These are phyloP conservation scores for Sebastes itinus DNA, from an alignment of 2,797 vertebrate species.

Conservation along the genomic window DNA sequence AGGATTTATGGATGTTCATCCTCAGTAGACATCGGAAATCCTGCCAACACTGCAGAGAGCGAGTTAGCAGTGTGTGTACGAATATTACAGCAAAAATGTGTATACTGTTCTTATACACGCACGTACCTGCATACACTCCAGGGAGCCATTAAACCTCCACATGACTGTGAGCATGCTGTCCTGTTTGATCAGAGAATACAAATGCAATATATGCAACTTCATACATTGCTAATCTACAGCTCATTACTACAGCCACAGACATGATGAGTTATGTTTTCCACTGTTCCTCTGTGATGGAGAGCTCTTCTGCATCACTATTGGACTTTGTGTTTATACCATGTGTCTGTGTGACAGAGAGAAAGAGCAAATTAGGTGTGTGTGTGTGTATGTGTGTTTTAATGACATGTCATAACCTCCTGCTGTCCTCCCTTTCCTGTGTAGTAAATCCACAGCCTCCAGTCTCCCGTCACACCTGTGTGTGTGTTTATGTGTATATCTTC, in stretches of 20 bases:
- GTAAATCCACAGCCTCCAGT: slow-evolving; percentile 56
- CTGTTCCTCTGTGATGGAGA: background rate
- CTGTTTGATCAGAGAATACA: background rate
- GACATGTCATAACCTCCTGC: slow-evolving; percentile 50
- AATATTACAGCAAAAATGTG: background rate
- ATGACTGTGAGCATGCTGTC: background rate
- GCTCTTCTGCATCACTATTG: background rate
- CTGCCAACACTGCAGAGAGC: background rate
- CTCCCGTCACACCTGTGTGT: slow-evolving; percentile 43
- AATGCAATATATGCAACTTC: background rate
- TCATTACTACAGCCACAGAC: background rate
- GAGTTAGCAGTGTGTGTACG: background rate
- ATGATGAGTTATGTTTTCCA: background rate
- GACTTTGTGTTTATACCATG: background rate
- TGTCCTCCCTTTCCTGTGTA: slow-evolving; percentile 50
- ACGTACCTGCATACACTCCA: background rate
- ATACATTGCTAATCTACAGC: background rate
- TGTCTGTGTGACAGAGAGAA: background rate
- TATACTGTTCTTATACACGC: background rate
- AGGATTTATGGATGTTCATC: background rate
- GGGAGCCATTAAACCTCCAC: background rate
- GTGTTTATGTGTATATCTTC: slow-evolving; percentile 2
- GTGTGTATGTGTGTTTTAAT: slow-evolving; percentile 38
- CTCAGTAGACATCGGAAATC: background rate
- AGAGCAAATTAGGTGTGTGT: background rate